These are phyloP conservation scores for Stenurella melanura DNA, from an alignment of 2,888 invertebrate species.

Conservation along the genomic window DNA sequence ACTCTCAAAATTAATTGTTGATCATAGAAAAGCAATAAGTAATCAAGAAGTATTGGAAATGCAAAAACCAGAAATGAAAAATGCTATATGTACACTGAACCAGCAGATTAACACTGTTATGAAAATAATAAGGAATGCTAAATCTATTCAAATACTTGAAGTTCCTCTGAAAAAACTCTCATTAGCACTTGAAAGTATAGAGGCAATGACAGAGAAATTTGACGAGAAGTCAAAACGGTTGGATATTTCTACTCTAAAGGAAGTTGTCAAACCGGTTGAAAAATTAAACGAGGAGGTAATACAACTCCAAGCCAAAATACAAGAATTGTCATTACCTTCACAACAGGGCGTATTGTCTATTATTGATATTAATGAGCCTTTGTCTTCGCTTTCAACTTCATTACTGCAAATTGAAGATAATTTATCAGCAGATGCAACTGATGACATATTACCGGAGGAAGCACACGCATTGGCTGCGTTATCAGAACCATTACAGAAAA, in stretches of 20 bases:
- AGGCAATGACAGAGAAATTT: slow-evolving; percentile 25
- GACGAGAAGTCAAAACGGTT: not conserved
- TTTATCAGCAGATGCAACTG: not conserved
- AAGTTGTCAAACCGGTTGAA: slow-evolving; percentile 33
- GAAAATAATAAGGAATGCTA: slow-evolving; percentile 9
- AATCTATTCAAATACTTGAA: slow-evolving; percentile 26
- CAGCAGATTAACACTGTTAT: slow-evolving; percentile 42
- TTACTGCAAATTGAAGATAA: slow-evolving; percentile 41
- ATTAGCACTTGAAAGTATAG: slow-evolving; percentile 20
- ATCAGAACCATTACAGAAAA: slow-evolving; percentile 54
- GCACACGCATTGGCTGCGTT: slow-evolving; percentile 44
- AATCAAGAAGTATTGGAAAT: slow-evolving; percentile 43
- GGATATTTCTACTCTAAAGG: slow-evolving; percentile 37
- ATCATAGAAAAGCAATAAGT: slow-evolving; percentile 36
- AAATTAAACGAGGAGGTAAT: slow-evolving; percentile 45
- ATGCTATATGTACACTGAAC: slow-evolving; percentile 50
- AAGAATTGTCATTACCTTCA: not conserved
- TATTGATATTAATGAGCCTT: slow-evolving; percentile 46
- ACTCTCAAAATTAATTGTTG: slow-evolving; percentile 44
- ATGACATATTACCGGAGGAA: slow-evolving; percentile 40
- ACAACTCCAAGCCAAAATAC: not conserved
- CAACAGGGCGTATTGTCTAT: slow-evolving; percentile 46
- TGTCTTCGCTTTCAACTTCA: slow-evolving; percentile 40
- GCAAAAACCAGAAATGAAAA: slow-evolving; percentile 51
- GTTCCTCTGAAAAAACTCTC: slow-evolving; percentile 25